Conservation (phyloP, 2,888 invertebrate genomes). For the Uloborus plumipes region DNA sequence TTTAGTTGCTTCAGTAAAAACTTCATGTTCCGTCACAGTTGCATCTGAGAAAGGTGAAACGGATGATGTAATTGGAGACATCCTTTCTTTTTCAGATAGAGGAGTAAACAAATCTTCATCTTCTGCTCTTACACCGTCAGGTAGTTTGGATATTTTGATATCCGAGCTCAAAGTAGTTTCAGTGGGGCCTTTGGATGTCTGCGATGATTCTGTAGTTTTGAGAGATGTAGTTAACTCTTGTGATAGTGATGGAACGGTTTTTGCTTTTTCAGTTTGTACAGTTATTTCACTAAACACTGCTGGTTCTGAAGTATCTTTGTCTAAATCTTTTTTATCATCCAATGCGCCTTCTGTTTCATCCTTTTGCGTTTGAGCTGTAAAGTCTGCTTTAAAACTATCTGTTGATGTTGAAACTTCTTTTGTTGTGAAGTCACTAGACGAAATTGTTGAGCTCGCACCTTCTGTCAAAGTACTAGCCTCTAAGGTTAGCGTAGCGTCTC, state of each 20-base stretch:
- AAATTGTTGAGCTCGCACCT: background rate
- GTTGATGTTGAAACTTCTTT: background rate
- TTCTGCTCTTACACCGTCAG: background rate
- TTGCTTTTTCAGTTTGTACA: too few relatives aligned
- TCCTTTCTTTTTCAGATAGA: background rate
- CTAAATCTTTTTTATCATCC: too few relatives aligned
- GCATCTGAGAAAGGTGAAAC: background rate
- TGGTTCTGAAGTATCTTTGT: too few relatives aligned
- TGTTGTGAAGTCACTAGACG: too few relatives aligned
- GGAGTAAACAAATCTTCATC: background rate
- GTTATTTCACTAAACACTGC: too few relatives aligned
- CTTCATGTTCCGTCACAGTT: slow-evolving; percentile 6
- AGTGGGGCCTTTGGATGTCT: background rate
- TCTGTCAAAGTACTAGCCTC: background rate
- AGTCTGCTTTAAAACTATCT: background rate
- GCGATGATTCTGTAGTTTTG: too few relatives aligned
- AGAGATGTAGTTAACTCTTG: too few relatives aligned
- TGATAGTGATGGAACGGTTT: too few relatives aligned
- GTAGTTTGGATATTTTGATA: background rate
- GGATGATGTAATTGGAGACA: background rate
- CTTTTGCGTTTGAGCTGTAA: background rate
- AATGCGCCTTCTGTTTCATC: background rate
- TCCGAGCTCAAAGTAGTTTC: background rate
- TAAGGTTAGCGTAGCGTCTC: background rate
- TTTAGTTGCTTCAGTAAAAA: slow-evolving; percentile 31